These are phyloP conservation scores for Eueides isabella DNA, from an alignment of 1,140 invertebrate species.

Conservation along the genomic window DNA sequence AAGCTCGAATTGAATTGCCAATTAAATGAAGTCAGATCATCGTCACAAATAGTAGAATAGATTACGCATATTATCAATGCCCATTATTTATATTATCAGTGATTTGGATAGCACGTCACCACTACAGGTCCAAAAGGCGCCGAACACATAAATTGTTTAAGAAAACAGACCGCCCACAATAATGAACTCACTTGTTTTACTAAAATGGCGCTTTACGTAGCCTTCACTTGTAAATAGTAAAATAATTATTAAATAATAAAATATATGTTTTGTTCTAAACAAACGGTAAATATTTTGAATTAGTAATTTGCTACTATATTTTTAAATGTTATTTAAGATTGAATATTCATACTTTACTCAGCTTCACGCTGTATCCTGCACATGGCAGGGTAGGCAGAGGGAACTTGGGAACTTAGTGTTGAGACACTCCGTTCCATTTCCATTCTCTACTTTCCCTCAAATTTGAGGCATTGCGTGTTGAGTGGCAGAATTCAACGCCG, in stretches of 20 bases:
- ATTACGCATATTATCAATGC: conserved; percentile 60
- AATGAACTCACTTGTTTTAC: conserved; percentile 31
- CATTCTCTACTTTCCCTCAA: no score
- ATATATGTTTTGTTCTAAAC: no score
- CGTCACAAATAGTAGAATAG: conserved; percentile 65
- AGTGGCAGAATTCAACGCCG: no score
- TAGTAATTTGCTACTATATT: no score
- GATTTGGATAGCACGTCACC: conserved; percentile 65
- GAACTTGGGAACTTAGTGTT: no score
- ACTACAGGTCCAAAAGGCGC: conserved; percentile 59
- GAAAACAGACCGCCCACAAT: conserved; percentile 63
- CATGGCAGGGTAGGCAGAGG: no score
- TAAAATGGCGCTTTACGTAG: conserved; percentile 47
- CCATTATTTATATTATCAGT: conserved; percentile 71
- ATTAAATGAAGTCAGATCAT: conserved; percentile 69
- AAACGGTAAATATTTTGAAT: no score
- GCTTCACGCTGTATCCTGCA: no score
- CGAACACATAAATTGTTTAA: conserved; percentile 71
- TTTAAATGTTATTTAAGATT: no score
- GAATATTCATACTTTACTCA: no score
- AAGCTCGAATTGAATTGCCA: conserved; percentile 54
- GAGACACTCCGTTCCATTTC: no score
- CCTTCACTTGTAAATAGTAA: background rate
- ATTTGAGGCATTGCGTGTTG: no score
- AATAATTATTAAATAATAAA: background rate